Percentiles rank a stretch among this genome's conserved stretches.
phyloP scores from a whole-genome alignment of 2,113 vertebrate genomes.

The Recurvirostra avosetta region DNA sequence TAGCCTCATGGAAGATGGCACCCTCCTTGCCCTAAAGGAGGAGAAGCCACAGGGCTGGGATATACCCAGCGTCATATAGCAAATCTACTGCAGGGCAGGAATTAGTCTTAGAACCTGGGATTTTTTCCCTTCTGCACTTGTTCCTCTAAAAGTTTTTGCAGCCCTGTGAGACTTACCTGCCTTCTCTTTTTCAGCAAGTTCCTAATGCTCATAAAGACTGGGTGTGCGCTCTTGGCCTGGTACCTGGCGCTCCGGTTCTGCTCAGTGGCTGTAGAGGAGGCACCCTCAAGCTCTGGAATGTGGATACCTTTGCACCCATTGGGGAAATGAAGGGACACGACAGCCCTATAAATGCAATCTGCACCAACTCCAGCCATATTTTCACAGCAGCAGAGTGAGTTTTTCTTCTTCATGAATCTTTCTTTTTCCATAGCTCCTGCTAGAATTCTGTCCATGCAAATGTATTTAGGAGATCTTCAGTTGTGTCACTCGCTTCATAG shows the following conservation, averaged over 20 bases:
- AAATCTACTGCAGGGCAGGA: background rate
- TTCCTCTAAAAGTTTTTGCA: background rate
- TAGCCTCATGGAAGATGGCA: background rate
- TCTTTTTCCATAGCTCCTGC: background rate
- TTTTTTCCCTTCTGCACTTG: background rate
- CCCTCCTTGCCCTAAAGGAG: background rate
- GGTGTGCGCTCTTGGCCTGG: conserved; percentile 85
- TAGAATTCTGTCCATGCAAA: background rate
- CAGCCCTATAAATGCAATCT: conserved; percentile 90
- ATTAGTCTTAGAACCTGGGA: background rate
- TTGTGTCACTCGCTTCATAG: background rate
- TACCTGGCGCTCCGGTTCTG: conserved; percentile 80
- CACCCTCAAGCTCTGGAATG: conserved; percentile 89
- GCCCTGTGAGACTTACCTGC: background rate
- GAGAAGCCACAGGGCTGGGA: background rate
- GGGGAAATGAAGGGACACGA: conserved; percentile 90
- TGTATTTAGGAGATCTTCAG: background rate
- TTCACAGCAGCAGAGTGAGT: conserved; percentile 97
- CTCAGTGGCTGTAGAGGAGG: conserved; percentile 91
- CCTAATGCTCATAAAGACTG: conserved; percentile 87
- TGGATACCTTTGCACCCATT: conserved; percentile 79
- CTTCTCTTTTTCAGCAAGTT: conserved; percentile 80
- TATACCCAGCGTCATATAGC: background rate
- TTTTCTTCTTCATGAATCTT: background rate
- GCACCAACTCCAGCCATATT: conserved; percentile 88